These are phyloP conservation scores for Dendrolimus houi DNA, from an alignment of 2,888 invertebrate genomes.

Conservation along the genomic window DNA sequence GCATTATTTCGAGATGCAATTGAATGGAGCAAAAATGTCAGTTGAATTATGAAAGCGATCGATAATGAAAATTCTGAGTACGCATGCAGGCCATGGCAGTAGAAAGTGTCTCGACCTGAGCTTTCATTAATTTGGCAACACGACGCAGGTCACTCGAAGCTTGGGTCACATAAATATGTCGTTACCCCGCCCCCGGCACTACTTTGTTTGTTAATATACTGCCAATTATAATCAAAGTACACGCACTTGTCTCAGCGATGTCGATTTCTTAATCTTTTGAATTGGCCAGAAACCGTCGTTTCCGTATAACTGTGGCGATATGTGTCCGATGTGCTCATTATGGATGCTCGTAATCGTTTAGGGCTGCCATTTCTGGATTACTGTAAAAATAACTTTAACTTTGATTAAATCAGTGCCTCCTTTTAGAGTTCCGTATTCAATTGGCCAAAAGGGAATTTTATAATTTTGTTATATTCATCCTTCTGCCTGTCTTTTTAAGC, in stretches of 20 bases:
- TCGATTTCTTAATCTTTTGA: conserved; percentile 61
- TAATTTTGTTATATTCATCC: too few relatives aligned
- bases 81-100: conserved; percentile 51
- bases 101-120: conserved; percentile 72
- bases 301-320: conserved; percentile 25
- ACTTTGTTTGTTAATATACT: conserved; percentile 70
- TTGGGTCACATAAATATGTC: conserved; percentile 68
- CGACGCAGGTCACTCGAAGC: conserved; percentile 54
- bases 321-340: conserved; percentile 24
- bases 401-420: conserved; percentile 9
- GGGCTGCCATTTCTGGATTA: conserved; percentile 16
- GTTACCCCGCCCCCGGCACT: conserved; percentile 57
- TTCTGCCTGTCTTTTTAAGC: too few relatives aligned
- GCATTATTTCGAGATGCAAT: conserved; percentile 38
- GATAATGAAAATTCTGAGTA: conserved; percentile 67
- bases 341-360: conserved; percentile 8
- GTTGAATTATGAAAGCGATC: conserved; percentile 72
- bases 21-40: conserved; percentile 69
- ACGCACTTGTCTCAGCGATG: conserved; percentile 44
- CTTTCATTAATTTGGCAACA: conserved; percentile 66
- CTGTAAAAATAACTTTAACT: conserved; percentile 14
- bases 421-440: conserved; percentile 6
- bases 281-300: conserved; percentile 42
- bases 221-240: conserved; percentile 64
- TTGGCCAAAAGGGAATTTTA: too few relatives aligned